Evolutionary conservation across 2,888 invertebrate species (phyloP).

Genomic region (Hydrotaea diabolus): DNA sequence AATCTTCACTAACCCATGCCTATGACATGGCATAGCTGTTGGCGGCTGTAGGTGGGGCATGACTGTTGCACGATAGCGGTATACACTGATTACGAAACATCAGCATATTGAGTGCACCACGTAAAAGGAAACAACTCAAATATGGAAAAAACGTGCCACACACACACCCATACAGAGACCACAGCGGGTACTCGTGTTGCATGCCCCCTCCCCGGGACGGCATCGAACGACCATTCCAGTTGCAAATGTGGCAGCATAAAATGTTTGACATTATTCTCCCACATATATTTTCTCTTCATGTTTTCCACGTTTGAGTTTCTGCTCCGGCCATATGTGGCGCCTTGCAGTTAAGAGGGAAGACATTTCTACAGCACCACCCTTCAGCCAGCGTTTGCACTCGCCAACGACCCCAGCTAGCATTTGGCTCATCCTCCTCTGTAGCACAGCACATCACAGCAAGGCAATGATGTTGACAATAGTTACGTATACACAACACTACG

Average conservation of each 20-base stretch:
- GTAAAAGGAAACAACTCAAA: neutral
- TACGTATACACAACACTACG: slow-evolving; percentile 45
- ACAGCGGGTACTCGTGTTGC: slow-evolving; percentile 39
- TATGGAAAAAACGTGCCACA: slow-evolving; percentile 1
- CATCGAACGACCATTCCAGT: neutral
- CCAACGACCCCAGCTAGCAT: too few species aligned
- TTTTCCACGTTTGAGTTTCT: too few species aligned
- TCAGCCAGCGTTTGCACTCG: too few species aligned
- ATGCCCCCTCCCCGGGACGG: slow-evolving; percentile 19
- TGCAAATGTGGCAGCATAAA: slow-evolving; percentile 20
- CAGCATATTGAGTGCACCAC: slow-evolving; percentile 23
- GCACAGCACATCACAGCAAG: neutral
- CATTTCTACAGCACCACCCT: neutral
- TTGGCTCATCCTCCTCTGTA: too few species aligned
- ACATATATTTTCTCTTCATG: slow-evolving; percentile 8
- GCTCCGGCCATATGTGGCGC: neutral
- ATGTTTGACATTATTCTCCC: slow-evolving; percentile 19
- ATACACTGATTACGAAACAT: slow-evolving; percentile 41
- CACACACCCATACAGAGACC: neutral
- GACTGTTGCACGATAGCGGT: neutral
- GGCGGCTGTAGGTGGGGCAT: neutral
- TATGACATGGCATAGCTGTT: too few species aligned
- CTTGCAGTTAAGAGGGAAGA: neutral
- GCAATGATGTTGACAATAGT: slow-evolving; percentile 26
- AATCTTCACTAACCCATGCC: too few species aligned